Conservation (phyloP, 2,888 invertebrate genomes). For the Cheilosia vulpina region DNA sequence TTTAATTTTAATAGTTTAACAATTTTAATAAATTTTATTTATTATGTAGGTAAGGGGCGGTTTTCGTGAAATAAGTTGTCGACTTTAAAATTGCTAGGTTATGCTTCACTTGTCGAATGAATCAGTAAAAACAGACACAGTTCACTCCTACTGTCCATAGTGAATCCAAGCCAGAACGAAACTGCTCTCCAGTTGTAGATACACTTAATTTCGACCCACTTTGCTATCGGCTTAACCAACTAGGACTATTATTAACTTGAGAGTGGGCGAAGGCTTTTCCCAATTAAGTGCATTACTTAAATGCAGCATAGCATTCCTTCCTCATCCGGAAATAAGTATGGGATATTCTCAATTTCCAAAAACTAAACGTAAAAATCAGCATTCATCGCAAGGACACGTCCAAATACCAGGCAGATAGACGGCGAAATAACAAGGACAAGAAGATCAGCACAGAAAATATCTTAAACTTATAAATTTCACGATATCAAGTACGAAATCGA, state of each 20-base stretch:
- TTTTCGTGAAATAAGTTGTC: too few relatives aligned
- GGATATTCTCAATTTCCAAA: slow-evolving; percentile 26
- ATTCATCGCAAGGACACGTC: neutral
- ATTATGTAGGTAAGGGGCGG: too few relatives aligned
- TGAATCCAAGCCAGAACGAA: too few relatives aligned
- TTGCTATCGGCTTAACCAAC: neutral
- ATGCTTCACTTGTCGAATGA: too few relatives aligned
- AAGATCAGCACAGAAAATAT: slow-evolving; percentile 51
- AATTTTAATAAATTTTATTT: too few relatives aligned
- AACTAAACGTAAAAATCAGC: neutral
- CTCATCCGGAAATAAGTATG: slow-evolving; percentile 17
- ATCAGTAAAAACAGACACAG: too few relatives aligned
- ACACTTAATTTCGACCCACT: too few relatives aligned
- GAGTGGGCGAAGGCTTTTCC: slow-evolving; percentile 37
- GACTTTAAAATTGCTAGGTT: too few relatives aligned
- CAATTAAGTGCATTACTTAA: slow-evolving; percentile 66
- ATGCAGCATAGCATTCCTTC: slow-evolving; percentile 44
- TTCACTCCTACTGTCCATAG: too few relatives aligned
- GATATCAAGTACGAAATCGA: slow-evolving; percentile 72
- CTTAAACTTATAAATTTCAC: slow-evolving; percentile 74
- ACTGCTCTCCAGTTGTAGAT: too few relatives aligned
- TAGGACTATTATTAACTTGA: slow-evolving; percentile 14
- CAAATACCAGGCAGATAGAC: neutral
- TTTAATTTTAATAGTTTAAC: too few relatives aligned
- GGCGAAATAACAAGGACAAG: slow-evolving; percentile 12